phyloP scores from a whole-genome alignment of 2,113 vertebrate genomes.

The Copsychus sechellarum region DNA sequence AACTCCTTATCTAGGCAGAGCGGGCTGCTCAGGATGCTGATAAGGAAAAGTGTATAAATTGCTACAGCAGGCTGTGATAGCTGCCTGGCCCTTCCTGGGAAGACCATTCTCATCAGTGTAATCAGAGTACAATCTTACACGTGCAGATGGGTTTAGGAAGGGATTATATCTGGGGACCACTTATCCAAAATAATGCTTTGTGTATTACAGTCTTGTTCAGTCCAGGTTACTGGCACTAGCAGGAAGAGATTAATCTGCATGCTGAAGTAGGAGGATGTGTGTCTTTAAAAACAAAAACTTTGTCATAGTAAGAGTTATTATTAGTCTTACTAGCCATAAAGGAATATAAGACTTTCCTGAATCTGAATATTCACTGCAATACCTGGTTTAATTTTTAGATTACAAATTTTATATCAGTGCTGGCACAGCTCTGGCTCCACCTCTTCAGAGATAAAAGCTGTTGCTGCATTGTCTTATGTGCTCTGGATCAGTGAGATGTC shows the following conservation, averaged over 20 bases:
- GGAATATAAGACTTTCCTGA: not conserved
- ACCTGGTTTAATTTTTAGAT: not conserved
- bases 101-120: not conserved
- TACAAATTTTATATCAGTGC: not conserved
- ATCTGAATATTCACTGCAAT: not conserved
- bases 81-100: constrained; percentile 4
- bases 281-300: not conserved
- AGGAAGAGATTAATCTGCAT: not conserved
- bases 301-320: not conserved
- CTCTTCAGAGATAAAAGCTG: not conserved
- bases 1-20: constrained; percentile 40
- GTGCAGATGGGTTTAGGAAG: not conserved
- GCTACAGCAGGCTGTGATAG: not conserved
- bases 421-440: not conserved
- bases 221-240: not conserved
- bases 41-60: not conserved
- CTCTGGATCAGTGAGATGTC: not conserved
- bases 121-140: not conserved
- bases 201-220: not conserved
- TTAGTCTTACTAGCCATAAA: not conserved
- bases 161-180: not conserved
- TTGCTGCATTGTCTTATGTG: not conserved
- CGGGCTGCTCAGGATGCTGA: constrained; percentile 17
- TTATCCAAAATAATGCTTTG: not conserved
- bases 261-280: not conserved